Evolutionary conservation across 2,888 invertebrate genomes (phyloP).

Genomic region (Pheosia gnoma): DNA sequence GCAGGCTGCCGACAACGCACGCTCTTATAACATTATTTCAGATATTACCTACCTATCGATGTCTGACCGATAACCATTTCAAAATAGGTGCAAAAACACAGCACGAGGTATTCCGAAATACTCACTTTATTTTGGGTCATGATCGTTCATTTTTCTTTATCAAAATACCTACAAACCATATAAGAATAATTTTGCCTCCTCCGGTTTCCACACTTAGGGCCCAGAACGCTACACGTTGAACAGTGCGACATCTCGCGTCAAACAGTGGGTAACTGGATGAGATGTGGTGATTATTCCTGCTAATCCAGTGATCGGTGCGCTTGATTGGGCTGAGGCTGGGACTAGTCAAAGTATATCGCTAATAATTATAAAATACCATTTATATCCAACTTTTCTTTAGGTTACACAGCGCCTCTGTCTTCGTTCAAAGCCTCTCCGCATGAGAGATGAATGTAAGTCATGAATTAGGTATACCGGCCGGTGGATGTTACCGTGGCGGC

Average conservation of each 20-base stretch:
- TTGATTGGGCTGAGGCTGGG: background rate
- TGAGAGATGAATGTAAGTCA: background rate
- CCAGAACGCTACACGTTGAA: too few relatives aligned
- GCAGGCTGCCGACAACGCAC: conserved; percentile 82
- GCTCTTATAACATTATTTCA: background rate
- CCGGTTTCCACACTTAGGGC: too few relatives aligned
- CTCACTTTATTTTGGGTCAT: too few relatives aligned
- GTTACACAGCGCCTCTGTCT: background rate
- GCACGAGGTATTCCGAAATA: too few relatives aligned
- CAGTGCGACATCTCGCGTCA: too few relatives aligned
- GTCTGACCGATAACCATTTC: background rate
- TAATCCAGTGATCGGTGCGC: background rate
- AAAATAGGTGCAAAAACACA: too few relatives aligned
- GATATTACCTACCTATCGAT: background rate
- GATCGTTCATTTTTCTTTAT: too few relatives aligned
- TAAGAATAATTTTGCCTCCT: too few relatives aligned
- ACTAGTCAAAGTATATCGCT: background rate
- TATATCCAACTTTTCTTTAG: too few relatives aligned
- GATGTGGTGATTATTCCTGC: background rate
- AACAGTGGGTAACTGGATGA: background rate
- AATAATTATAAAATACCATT: background rate
- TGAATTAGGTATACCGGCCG: background rate
- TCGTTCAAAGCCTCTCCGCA: background rate
- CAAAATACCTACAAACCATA: too few relatives aligned
- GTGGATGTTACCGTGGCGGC: background rate